A percentile compares a stretch with the other conserved stretches of the same genome.
Conservation (phyloP, 2,113 vertebrate species). For the human region GRCh38 chr14:88833001-88833500, state of each 20-base stretch:
- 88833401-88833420: neutral
- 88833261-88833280: neutral
- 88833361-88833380: slow-evolving; percentile 3
- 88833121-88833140: slow-evolving; percentile 31
- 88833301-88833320: neutral
- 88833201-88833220: neutral
- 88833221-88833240: neutral
- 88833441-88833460: slow-evolving; percentile 20
- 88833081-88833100: neutral
- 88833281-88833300: slow-evolving; percentile 41
- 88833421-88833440: slow-evolving; percentile 9
- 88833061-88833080: neutral
- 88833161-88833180: neutral
- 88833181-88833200: slow-evolving; percentile 21
- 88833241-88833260: neutral
- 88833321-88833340: slow-evolving; percentile 43
- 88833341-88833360: slow-evolving; percentile 11
- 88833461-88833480: slow-evolving; percentile 15
- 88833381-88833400: slow-evolving; percentile 42
- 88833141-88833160: neutral
- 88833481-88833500: slow-evolving; percentile 9
- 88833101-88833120: slow-evolving; percentile 29
- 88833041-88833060: neutral
- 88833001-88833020: neutral
- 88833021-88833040: neutral